Conservation (phyloP, 2,888 invertebrate genomes). For the Cactoblastis cactorum region DNA sequence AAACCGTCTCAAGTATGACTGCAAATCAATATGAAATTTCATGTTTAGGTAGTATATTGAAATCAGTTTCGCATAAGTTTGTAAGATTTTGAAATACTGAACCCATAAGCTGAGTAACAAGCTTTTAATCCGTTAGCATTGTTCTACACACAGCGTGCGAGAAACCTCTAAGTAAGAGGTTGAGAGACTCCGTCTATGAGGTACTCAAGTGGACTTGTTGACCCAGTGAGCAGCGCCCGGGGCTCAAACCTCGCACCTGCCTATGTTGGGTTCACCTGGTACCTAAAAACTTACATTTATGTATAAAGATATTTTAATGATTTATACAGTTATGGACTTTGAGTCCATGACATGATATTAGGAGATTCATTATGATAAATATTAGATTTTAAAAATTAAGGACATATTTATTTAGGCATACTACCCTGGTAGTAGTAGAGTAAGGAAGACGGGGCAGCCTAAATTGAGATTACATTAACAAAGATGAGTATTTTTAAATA, state of each 20-base stretch:
- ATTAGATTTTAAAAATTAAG: background rate
- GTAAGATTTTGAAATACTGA: background rate
- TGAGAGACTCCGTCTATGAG: constrained; percentile 56
- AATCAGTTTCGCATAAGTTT: background rate
- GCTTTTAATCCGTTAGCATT: constrained; percentile 14
- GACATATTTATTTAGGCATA: background rate
- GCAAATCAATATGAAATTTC: too few species aligned
- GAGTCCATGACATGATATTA: too few species aligned
- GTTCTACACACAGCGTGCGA: constrained; percentile 32
- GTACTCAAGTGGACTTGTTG: constrained; percentile 66
- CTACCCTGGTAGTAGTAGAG: too few species aligned
- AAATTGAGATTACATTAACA: too few species aligned
- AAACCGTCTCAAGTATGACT: background rate
- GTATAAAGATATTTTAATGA: too few species aligned
- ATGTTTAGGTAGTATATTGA: background rate
- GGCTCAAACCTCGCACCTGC: constrained; percentile 61
- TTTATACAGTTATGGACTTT: too few species aligned
- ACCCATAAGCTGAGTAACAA: background rate
- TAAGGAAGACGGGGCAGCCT: too few species aligned
- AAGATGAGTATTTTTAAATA: too few species aligned
- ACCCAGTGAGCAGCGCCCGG: constrained; percentile 63
- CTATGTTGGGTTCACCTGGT: constrained; percentile 40
- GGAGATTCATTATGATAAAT: background rate
- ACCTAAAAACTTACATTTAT: too few species aligned
- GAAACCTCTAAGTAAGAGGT: constrained; percentile 61